These are phyloP conservation scores for Melanerpes aurifrons DNA, from an alignment of 2,113 vertebrate genomes.

Conservation along the genomic window DNA sequence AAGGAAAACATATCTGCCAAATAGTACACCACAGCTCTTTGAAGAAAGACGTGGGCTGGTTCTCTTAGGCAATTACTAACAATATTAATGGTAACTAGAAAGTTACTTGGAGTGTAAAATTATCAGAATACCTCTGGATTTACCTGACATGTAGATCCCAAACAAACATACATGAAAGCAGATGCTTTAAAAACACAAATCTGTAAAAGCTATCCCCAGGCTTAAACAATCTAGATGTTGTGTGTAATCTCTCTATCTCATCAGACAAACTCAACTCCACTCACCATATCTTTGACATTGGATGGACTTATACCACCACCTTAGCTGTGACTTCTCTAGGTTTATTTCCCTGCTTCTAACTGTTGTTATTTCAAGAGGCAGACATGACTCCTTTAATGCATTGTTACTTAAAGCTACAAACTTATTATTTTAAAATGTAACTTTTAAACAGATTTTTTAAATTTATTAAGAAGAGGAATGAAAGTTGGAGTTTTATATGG, in stretches of 20 bases:
- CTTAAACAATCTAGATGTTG: neutral
- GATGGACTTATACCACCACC: neutral
- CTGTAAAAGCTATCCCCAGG: neutral
- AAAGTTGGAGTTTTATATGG: neutral
- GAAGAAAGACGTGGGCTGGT: neutral
- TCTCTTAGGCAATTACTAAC: neutral
- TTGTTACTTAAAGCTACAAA: neutral
- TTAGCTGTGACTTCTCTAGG: neutral
- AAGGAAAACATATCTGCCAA: conserved; percentile 24
- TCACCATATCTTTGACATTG: neutral
- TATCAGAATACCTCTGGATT: neutral
- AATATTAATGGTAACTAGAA: neutral
- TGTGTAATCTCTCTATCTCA: neutral
- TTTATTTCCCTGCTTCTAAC: neutral
- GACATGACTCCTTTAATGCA: neutral
- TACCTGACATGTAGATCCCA: neutral
- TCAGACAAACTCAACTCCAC: neutral
- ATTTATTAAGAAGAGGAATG: neutral
- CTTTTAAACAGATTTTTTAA: neutral
- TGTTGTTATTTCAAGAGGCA: neutral
- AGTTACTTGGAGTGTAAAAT: neutral
- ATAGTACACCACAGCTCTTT: neutral
- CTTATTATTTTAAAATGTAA: neutral
- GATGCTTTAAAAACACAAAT: neutral
- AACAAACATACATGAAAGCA: neutral